Conservation (phyloP, 2,888 invertebrate species). For the Rhagonycha lutea region DNA sequence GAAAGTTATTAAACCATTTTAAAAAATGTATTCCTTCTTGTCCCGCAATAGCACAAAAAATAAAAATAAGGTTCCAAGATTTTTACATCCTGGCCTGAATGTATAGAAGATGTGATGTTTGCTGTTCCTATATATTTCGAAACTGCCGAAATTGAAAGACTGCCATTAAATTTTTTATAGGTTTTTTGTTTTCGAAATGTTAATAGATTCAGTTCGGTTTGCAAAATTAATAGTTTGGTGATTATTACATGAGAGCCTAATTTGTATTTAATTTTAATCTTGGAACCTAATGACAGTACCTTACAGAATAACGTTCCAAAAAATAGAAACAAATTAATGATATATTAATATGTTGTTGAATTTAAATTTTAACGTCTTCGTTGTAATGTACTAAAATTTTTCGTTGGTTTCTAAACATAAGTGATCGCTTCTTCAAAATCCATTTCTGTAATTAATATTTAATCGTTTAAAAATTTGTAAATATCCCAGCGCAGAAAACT, state of each 20-base stretch:
- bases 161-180: conserved; percentile 51
- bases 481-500: conserved; percentile 51
- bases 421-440: conserved; percentile 49
- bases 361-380: conserved; percentile 54
- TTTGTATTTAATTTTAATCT: conserved; percentile 42
- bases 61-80: conserved; percentile 45
- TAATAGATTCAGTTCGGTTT: conserved; percentile 44
- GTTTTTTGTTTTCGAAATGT: conserved; percentile 39
- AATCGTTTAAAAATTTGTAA: conserved; percentile 44
- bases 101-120: conserved; percentile 49
- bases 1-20: conserved; percentile 29
- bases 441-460: conserved; percentile 21
- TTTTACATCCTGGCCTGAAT: conserved; percentile 44
- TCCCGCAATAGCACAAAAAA: conserved; percentile 47
- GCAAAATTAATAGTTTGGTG: conserved; percentile 56
- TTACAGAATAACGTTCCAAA: conserved; percentile 44
- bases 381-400: conserved; percentile 51
- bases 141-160: conserved; percentile 57
- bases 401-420: conserved; percentile 49
- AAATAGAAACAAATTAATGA: conserved; percentile 39
- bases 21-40: conserved; percentile 47
- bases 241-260: conserved; percentile 41
- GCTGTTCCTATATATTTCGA: conserved; percentile 52
- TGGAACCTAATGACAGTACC: conserved; percentile 48
- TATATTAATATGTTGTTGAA: conserved; percentile 48